Base-by-base conservation (phyloP, 1,140 invertebrate genomes). In the Arion vulgaris region DNA sequence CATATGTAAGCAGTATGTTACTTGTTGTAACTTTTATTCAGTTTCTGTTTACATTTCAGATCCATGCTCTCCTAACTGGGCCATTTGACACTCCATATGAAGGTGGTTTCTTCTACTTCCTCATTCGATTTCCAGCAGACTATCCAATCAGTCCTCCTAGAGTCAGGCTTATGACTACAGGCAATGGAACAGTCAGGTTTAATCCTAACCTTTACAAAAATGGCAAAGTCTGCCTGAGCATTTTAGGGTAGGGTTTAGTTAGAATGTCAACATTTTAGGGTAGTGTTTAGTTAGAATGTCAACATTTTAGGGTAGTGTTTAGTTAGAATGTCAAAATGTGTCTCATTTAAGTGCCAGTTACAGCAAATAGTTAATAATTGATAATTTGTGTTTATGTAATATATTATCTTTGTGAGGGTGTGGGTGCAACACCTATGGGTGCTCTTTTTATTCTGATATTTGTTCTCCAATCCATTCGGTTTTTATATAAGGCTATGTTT, bases 1-100 rank as follows among this genome's bases (percentile, higher is more conserved):
- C n/a, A n/a, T n/a, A n/a, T n/a, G n/a, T n/a, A n/a, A n/a, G n/a
- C n/a, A n/a, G n/a, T n/a, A n/a, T n/a, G n/a, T n/a, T n/a, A n/a
- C n/a, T n/a, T n/a, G n/a, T n/a, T n/a, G n/a, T n/a, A n/a, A n/a
- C n/a, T n/a, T n/a, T n/a, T n/a, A n/a, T n/a, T n/a, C n/a, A 74
- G 1, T 49, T 41, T 45, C n/a, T 28, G 5, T 73, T 80, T 53
- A 19, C 19, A n/a, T 53, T 79, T 39, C 82, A 91, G 89, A 89
- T 95, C 73, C 93, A 95, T 91, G 94, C 94, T 2, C 87, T 95
- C 23, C 94, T 95, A 45, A 94, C 93, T 49, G 95, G 95, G 34
- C 93, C 94, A 15, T 94, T 94, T 89, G 94, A 94, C 83, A 95
- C 95, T 34, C 95, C 95, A 13, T 95, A 95, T 86, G 94, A 95